Base-by-base conservation (phyloP, 2,797 vertebrate genomes). In the Merluccius polli region DNA sequence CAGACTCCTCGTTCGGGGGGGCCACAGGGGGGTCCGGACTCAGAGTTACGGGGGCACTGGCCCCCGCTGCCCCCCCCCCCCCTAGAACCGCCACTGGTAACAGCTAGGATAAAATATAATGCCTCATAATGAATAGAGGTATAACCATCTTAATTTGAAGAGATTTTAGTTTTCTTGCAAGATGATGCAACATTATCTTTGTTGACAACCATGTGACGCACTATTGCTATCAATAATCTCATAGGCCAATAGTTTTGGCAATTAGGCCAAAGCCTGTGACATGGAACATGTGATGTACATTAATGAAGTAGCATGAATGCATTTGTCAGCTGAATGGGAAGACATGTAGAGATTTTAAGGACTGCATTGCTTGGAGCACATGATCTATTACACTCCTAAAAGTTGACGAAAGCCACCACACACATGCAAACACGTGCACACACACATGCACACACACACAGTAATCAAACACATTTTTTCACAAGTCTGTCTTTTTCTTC, bases 281-380 rank as follows among this genome's bases (percentile, higher is more conserved):
- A 63, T 52, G 52, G 71, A 75, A 71, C 27, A 74, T 18, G 4
- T 0, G 16, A 27, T 79, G 13, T 44, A 31, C 72, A 79, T 85
- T 86, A 44, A 87, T 69, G 32, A 65, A 21, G 4, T 76, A 32
- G 73, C 74, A 44, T 29, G 8, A 76, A 78, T 78, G 75, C 78
- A 71, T 79, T 24, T 73, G 78, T 11, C 69, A 69, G 81, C 77
- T 84, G 78, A 85, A 88, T 85, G 41, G 29, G 67, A 79, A 69
- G 78, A 80, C 79, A 78, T 69, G 78, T 67, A 70, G 41, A 75
- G 77, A 48, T 15, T 70, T 75, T 78, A 79, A 77, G 75, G 71
- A 63, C 74, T 63, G 11, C n/a, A 71, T 31, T 67, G 81, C 87
- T 78, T 74, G 38, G 72, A 81, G 75, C 75, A 38, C 72, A 41